A percentile compares a stretch with the other conserved stretches of the same genome.
phyloP scores from a whole-genome alignment of 2,797 vertebrate genomes.

The Pelochelys cantorii region DNA sequence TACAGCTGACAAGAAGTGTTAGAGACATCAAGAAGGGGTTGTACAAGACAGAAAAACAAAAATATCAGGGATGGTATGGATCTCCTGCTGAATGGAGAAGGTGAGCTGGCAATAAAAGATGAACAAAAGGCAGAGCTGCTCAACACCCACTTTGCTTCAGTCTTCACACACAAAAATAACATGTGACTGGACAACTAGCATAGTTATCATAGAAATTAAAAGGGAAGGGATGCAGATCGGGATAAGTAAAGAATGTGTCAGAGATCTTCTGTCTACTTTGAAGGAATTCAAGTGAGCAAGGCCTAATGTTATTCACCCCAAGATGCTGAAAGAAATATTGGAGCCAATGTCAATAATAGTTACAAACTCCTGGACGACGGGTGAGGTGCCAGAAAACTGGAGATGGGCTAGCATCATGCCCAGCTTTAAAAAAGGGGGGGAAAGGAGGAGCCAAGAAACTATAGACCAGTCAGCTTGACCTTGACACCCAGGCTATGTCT shows the following conservation, averaged over 20 bases:
- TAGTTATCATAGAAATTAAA: background rate
- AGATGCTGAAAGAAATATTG: background rate
- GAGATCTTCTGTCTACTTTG: background rate
- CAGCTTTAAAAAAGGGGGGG: background rate
- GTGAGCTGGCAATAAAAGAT: background rate
- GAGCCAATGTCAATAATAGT: background rate
- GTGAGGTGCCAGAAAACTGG: background rate
- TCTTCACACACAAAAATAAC: background rate
- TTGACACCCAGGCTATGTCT: too few relatives aligned
- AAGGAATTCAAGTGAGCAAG: background rate
- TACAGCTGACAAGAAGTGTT: background rate
- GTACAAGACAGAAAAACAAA: background rate
- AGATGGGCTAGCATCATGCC: background rate
- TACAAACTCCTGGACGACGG: background rate
- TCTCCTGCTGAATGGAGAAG: background rate
- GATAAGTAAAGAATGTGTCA: background rate
- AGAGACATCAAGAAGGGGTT: background rate
- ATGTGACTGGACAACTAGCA: background rate
- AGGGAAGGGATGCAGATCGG: background rate
- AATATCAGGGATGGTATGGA: background rate
- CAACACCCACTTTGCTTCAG: background rate
- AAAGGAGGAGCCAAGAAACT: background rate
- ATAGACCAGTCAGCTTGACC: background rate
- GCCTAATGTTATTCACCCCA: background rate
- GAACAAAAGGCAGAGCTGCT: background rate